These are phyloP conservation scores for Drosophila leonis DNA, from an alignment of 2,888 invertebrate genomes.

Conservation along the genomic window DNA sequence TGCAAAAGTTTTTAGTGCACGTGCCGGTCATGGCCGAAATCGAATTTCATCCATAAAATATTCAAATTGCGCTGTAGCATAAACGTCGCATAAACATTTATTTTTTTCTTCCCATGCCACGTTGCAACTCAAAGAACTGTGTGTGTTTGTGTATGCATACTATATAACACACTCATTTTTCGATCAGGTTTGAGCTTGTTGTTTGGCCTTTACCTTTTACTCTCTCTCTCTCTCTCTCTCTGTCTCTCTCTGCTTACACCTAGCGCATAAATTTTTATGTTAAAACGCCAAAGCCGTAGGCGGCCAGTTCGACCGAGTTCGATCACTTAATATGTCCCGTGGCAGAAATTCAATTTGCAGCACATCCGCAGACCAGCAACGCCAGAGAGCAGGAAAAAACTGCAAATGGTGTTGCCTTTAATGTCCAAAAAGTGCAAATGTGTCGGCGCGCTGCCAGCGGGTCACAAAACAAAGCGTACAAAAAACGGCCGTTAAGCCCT, in stretches of 20 bases:
- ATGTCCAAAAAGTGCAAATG: constrained; percentile 78
- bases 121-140: constrained; percentile 40
- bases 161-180: not conserved
- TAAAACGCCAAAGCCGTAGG: constrained; percentile 75
- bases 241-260: constrained; percentile 24
- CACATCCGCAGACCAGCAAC: constrained; percentile 69
- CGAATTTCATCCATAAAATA: constrained; percentile 80
- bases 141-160: not conserved
- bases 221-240: not conserved
- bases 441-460: constrained; percentile 28
- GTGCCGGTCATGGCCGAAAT: constrained; percentile 59
- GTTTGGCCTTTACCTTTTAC: constrained; percentile 44
- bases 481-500: constrained; percentile 49
- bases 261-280: constrained; percentile 72
- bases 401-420: constrained; percentile 60
- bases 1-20: constrained; percentile 81
- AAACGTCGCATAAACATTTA: constrained; percentile 82
- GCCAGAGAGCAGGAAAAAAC: constrained; percentile 16
- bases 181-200: constrained; percentile 14
- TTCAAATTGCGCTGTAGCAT: constrained; percentile 77
- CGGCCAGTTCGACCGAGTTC: constrained; percentile 47
- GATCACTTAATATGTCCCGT: constrained; percentile 81
- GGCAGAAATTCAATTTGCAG: constrained; percentile 83
- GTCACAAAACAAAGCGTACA: constrained; percentile 58
- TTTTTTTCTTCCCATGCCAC: constrained; percentile 24